Evolutionary conservation across 2,113 vertebrate species (phyloP).

Genomic region (Edolisoma coerulescens): DNA sequence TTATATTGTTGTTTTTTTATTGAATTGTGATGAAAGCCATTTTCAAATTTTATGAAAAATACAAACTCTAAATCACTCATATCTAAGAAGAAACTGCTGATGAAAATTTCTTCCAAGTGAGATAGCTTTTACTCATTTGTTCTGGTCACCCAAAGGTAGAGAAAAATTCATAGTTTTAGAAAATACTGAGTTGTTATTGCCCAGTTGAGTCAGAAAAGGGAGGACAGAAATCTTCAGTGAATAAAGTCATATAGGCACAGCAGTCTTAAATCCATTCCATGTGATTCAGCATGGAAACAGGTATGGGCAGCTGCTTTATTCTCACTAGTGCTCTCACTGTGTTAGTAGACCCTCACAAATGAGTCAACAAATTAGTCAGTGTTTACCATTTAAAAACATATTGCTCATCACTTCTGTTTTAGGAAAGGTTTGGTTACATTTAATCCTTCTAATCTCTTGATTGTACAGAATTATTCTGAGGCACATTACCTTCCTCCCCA

Average conservation of each 20-base stretch:
- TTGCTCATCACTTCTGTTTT: neutral
- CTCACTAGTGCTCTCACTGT: neutral
- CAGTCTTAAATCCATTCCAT: neutral
- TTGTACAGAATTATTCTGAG: constrained; percentile 26
- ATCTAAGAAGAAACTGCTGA: neutral
- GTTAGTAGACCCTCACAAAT: neutral
- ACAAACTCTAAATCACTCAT: neutral
- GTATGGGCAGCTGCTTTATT: neutral
- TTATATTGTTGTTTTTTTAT: neutral
- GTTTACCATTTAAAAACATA: neutral
- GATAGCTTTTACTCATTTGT: neutral
- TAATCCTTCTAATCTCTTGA: constrained; percentile 17
- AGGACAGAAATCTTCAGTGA: neutral
- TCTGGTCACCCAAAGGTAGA: neutral
- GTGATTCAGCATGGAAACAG: neutral
- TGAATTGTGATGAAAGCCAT: neutral
- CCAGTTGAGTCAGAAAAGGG: rapidly evolving
- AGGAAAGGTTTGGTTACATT: neutral
- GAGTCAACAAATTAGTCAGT: neutral
- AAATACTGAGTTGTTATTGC: neutral
- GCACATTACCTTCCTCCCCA: neutral
- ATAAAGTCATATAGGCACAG: neutral
- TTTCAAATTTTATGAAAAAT: neutral
- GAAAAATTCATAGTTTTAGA: neutral
- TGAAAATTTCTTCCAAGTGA: neutral